phyloP scores from a whole-genome alignment of 2,113 vertebrate species.

The Mastomys coucha region DNA sequence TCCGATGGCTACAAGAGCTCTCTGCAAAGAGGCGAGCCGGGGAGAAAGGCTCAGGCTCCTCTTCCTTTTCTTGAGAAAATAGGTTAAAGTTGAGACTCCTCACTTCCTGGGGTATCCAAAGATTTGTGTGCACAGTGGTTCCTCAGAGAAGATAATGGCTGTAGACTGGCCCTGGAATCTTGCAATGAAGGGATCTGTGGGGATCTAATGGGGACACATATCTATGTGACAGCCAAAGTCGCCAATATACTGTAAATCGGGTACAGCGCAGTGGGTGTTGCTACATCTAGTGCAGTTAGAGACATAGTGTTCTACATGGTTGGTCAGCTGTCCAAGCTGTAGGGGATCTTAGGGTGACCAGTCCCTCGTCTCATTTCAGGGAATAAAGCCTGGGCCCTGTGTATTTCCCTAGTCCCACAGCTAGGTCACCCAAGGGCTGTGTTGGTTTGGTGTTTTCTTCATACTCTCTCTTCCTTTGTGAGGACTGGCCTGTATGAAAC shows the following conservation, averaged over 20 bases:
- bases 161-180: neutral
- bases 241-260: neutral
- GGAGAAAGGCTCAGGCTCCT: neutral
- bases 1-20: neutral
- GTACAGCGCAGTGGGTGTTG: neutral
- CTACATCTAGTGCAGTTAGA: neutral
- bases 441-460: neutral
- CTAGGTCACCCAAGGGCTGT: neutral
- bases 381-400: neutral
- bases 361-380: neutral
- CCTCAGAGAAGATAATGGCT: neutral
- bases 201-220: neutral
- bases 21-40: neutral
- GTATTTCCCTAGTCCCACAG: neutral
- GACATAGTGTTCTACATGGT: neutral
- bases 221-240: neutral
- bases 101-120: neutral
- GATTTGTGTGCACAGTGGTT: accelerated
- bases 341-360: neutral
- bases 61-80: neutral
- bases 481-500: neutral
- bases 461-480: slow-evolving; percentile 9
- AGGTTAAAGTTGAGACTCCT: neutral
- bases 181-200: neutral
- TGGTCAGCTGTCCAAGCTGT: neutral